Evolutionary conservation across 2,113 vertebrate genomes (phyloP).

Genomic region (Eptesicus fuscus): DNA sequence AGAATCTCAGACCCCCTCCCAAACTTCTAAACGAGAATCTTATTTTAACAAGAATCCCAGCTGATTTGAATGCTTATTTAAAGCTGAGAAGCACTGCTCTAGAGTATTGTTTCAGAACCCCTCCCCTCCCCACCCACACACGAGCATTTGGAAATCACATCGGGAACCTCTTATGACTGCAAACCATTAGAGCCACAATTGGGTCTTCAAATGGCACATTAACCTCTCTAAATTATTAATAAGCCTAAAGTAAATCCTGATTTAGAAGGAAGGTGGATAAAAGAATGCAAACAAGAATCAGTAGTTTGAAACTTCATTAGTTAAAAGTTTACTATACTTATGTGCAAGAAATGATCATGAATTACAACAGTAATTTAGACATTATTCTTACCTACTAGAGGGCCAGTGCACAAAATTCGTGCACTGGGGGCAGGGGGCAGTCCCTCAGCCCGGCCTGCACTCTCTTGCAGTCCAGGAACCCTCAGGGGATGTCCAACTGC

Average conservation of each 20-base stretch:
- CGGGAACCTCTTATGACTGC: background rate
- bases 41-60: background rate
- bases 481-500: too few relatives aligned
- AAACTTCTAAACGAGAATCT: background rate
- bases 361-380: background rate
- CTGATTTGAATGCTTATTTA: background rate
- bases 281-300: background rate
- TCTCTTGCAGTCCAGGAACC: too few relatives aligned
- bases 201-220: background rate
- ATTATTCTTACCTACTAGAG: background rate
- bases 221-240: conserved; percentile 15
- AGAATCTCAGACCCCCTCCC: background rate
- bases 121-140: too few relatives aligned
- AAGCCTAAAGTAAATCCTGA: background rate
- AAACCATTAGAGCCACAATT: background rate
- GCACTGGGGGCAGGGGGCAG: too few relatives aligned
- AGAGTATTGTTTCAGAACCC: background rate
- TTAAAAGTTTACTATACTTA: background rate
- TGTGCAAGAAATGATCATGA: background rate
- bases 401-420: too few relatives aligned
- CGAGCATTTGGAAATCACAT: background rate
- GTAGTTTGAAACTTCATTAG: background rate
- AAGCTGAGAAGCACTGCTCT: background rate
- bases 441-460: too few relatives aligned
- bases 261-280: background rate